A percentile compares a stretch with the other conserved stretches of the same genome.
Evolutionary conservation across 2,888 invertebrate species (phyloP).

Genomic region (Eilema caniola): DNA sequence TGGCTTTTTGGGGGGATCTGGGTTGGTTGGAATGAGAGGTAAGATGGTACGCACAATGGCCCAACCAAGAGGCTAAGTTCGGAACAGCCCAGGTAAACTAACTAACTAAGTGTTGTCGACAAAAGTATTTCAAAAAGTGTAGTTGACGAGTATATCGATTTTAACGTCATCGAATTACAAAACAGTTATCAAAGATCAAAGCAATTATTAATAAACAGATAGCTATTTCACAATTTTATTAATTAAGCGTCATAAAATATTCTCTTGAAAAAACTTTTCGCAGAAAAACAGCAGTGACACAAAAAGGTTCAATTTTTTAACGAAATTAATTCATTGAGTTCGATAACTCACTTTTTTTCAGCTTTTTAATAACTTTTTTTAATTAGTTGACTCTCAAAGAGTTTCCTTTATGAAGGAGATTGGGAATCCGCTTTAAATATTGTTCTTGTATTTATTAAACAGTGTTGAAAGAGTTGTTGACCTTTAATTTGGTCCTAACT

Average conservation of each 20-base stretch:
- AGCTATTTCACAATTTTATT: slow-evolving; percentile 30
- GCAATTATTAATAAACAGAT: slow-evolving; percentile 19
- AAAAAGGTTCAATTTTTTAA: slow-evolving; percentile 58
- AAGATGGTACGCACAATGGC: too few relatives aligned
- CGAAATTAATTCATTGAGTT: slow-evolving; percentile 74
- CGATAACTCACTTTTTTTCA: slow-evolving; percentile 53
- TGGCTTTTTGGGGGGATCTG: too few relatives aligned
- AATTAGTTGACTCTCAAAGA: slow-evolving; percentile 60
- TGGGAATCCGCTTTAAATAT: slow-evolving; percentile 47
- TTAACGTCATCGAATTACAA: not conserved
- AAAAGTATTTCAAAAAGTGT: not conserved
- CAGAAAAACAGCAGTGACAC: slow-evolving; percentile 60
- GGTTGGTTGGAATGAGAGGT: too few relatives aligned
- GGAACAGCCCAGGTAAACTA: too few relatives aligned
- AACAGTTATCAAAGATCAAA: slow-evolving; percentile 14
- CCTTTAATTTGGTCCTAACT: slow-evolving; percentile 53
- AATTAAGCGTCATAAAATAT: slow-evolving; percentile 40
- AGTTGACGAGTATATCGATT: not conserved
- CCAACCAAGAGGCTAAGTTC: too few relatives aligned
- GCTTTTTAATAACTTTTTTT: slow-evolving; percentile 61
- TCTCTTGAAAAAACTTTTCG: slow-evolving; percentile 23
- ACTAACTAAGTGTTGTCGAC: too few relatives aligned
- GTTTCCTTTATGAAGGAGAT: slow-evolving; percentile 49
- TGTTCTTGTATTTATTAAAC: slow-evolving; percentile 58
- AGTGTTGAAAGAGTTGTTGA: slow-evolving; percentile 56